Conservation (phyloP, 2,888 invertebrate genomes). For the Orthosia cruda region DNA sequence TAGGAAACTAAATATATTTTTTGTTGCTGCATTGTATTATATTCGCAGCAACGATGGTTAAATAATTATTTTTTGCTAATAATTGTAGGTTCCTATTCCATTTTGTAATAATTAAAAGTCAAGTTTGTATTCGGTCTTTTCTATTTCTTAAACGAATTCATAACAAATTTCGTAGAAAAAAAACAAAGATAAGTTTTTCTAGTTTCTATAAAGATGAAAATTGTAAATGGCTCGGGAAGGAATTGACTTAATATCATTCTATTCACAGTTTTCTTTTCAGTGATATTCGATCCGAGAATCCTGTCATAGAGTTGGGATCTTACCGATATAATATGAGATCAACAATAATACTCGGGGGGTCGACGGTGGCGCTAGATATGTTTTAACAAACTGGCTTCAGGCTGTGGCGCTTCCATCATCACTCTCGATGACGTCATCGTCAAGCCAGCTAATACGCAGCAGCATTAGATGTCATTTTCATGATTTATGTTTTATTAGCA, state of each 20-base stretch:
- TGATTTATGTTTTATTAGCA: background rate
- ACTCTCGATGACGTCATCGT: slow-evolving; percentile 66
- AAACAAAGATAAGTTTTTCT: too few species aligned
- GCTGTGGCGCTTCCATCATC: slow-evolving; percentile 69
- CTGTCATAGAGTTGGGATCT: slow-evolving; percentile 70
- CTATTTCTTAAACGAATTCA: background rate
- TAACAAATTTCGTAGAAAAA: too few species aligned
- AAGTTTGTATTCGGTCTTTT: slow-evolving; percentile 8
- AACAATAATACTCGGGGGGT: slow-evolving; percentile 25
- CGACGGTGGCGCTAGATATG: slow-evolving; percentile 73
- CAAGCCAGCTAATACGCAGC: slow-evolving; percentile 40
- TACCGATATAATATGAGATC: slow-evolving; percentile 75
- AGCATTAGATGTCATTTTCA: slow-evolving; percentile 34
- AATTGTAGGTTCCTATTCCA: background rate
- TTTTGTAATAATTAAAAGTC: slow-evolving; percentile 27
- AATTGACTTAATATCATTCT: background rate
- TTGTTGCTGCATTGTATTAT: background rate
- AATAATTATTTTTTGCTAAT: background rate
- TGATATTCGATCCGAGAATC: slow-evolving; percentile 72
- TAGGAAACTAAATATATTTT: background rate
- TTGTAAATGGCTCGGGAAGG: background rate
- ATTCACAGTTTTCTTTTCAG: slow-evolving; percentile 66
- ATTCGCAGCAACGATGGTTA: slow-evolving; percentile 1
- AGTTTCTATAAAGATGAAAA: background rate
- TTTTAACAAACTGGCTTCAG: slow-evolving; percentile 33